Evolutionary conservation across 2,797 vertebrate species (phyloP), one percentile per base, ranked within the genome.

Genomic region (Sciurus vulgaris): DNA sequence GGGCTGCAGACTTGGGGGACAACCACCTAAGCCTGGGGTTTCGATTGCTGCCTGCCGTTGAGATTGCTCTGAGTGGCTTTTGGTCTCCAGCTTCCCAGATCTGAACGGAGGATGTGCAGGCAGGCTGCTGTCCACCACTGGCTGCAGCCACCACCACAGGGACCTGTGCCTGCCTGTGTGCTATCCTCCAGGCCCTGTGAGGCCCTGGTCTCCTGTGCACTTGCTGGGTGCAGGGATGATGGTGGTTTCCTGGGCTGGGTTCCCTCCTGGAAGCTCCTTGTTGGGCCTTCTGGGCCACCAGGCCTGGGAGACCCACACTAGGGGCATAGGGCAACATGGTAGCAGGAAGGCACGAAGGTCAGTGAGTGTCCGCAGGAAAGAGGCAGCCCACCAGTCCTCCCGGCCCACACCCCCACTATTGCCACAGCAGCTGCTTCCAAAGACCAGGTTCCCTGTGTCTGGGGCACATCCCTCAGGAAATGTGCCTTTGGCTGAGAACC

Each of bases 381-480:
- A 38, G 49, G 26, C 5, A 10, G 49, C 11, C 2, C 5, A 24
- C 2, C 33, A 3, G 12, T 38, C 92, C 44, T n/a, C 8, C 38
- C 1, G 0, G 28, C 33, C 47, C 47, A 3, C 20, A 1, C 70
- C 54, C 54, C 4, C 2, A 2, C 7, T 3, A 33, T 33, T 38
- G 49, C 51, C 22, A 17, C 51, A 38, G 54, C 8, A 38, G 69
- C 77, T 35, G 13, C 30, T 12, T 17, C 14, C 30, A 3, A 20
- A 35, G 65, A 7, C 76, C 4, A 0, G 13, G 33, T 4, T 41
- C 44, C 2, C 83, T 1, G 0, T 0, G 0, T 1, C 17, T 0
- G 3, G 24, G 59, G 26, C 8, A 4, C 9, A 14, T 17, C 28
- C 54, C 22, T 3, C 59, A 1, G 30, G 73, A 81, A 33, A n/a